phyloP scores from a whole-genome alignment of 2,888 invertebrate genomes.

The Ochropacha duplaris region DNA sequence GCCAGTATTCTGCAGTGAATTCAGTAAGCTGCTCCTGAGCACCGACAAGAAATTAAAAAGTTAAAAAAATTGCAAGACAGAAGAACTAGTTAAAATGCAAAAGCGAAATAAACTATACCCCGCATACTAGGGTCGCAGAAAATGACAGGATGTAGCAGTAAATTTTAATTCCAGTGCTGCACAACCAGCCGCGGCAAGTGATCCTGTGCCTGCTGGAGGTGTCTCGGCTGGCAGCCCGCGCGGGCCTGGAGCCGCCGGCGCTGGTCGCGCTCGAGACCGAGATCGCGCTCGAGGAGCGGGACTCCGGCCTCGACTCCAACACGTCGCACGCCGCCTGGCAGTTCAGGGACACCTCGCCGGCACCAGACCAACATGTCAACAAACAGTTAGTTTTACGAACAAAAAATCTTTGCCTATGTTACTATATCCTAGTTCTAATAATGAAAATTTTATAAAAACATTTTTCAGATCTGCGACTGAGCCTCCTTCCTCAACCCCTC shows the following conservation, averaged over 20 bases:
- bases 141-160: background rate
- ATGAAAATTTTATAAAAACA: background rate
- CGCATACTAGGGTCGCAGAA: background rate
- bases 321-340: conserved; percentile 87
- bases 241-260: conserved; percentile 90
- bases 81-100: too few species aligned
- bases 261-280: conserved; percentile 93
- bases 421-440: background rate
- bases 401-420: too few species aligned
- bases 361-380: conserved; percentile 35
- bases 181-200: conserved; percentile 92
- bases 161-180: conserved; percentile 83
- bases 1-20: too few species aligned
- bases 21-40: too few species aligned
- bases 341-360: conserved; percentile 79
- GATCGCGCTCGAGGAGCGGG: conserved; percentile 90
- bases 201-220: conserved; percentile 93
- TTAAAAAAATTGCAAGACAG: too few species aligned
- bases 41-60: too few species aligned
- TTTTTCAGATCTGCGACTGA: conserved; percentile 53
- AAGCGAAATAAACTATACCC: too few species aligned
- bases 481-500: conserved; percentile 46
- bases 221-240: conserved; percentile 90
- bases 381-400: conserved; percentile 38
- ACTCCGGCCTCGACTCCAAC: conserved; percentile 85